A percentile compares a stretch with the other conserved stretches of the same genome.
phyloP scores from a whole-genome alignment of 2,888 invertebrate species.

The Mesorhabditis spiculigera region DNA sequence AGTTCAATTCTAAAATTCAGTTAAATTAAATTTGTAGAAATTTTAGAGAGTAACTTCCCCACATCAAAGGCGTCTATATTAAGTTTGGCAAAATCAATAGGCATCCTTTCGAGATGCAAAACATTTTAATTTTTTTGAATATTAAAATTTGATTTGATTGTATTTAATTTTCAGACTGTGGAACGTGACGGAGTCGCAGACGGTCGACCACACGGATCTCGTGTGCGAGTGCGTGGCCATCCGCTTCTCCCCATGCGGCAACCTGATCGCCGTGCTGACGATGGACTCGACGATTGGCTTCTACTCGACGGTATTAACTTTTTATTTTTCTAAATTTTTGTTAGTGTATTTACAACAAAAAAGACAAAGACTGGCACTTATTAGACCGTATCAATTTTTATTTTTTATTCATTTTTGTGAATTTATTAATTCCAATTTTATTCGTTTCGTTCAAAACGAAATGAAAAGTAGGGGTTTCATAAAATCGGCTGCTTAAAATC shows the following conservation, averaged over 20 bases:
- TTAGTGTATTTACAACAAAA: constrained; percentile 13
- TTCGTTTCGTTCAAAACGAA: too few relatives aligned
- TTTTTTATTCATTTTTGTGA: too few relatives aligned
- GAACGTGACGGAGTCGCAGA: constrained; percentile 29
- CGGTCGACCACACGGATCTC: constrained; percentile 28
- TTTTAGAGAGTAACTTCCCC: too few relatives aligned
- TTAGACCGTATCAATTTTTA: constrained; percentile 75
- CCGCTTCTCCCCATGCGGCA: constrained; percentile 82
- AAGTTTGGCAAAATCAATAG: too few relatives aligned
- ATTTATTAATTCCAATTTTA: too few relatives aligned
- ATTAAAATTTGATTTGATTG: too few relatives aligned
- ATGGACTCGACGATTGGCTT: constrained; percentile 80
- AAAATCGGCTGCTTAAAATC: too few relatives aligned
- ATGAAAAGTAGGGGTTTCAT: too few relatives aligned
- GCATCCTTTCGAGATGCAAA: too few relatives aligned
- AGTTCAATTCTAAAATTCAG: too few relatives aligned
- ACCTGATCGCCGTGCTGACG: constrained; percentile 86
- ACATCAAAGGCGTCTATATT: background rate
- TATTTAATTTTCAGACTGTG: constrained; percentile 21
- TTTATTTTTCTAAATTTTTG: background rate
- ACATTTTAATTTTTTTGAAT: too few relatives aligned
- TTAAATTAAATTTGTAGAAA: too few relatives aligned
- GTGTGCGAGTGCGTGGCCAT: constrained; percentile 71
- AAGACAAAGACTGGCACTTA: constrained; percentile 61
- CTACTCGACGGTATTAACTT: constrained; percentile 68